Percentiles rank a stretch among this genome's conserved stretches.
These are phyloP conservation scores for Dermatophagoides farinae DNA, from an alignment of 1,140 invertebrate genomes.

Conservation along the genomic window DNA sequence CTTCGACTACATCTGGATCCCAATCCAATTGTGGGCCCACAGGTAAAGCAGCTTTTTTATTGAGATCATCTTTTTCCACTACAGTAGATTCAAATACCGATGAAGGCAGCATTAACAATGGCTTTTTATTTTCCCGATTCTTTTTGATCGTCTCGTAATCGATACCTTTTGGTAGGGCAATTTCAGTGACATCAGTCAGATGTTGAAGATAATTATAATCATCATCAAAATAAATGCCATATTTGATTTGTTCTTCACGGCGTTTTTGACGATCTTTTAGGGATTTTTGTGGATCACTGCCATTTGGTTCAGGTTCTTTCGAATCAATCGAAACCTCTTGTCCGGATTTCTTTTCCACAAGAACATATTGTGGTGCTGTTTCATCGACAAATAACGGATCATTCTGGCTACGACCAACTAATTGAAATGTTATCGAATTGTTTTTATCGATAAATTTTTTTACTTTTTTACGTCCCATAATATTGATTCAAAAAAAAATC, in stretches of 20 bases:
- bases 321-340: not conserved
- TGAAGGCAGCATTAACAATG: conserved; percentile 48
- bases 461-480: conserved; percentile 33
- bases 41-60: conserved; percentile 54
- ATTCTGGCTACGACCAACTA: conserved; percentile 74
- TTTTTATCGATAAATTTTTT: conserved; percentile 48
- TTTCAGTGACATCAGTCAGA: conserved; percentile 41
- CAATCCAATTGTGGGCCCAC: conserved; percentile 53
- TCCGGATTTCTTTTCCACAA: conserved; percentile 29
- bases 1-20: conserved; percentile 80
- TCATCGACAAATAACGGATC: conserved; percentile 75
- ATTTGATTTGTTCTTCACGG: conserved; percentile 60
- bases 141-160: not conserved
- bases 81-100: conserved; percentile 74
- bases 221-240: conserved; percentile 86
- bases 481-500: too few relatives aligned
- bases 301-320: not conserved
- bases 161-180: too few relatives aligned
- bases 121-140: not conserved
- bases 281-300: not conserved
- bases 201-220: conserved; percentile 90
- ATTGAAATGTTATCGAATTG: conserved; percentile 65
- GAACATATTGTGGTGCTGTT: conserved; percentile 60
- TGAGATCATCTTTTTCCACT: conserved; percentile 64
- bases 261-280: conserved; percentile 24